phyloP scores from a whole-genome alignment of 2,113 vertebrate genomes.

The Pelmatolapia mariae region DNA sequence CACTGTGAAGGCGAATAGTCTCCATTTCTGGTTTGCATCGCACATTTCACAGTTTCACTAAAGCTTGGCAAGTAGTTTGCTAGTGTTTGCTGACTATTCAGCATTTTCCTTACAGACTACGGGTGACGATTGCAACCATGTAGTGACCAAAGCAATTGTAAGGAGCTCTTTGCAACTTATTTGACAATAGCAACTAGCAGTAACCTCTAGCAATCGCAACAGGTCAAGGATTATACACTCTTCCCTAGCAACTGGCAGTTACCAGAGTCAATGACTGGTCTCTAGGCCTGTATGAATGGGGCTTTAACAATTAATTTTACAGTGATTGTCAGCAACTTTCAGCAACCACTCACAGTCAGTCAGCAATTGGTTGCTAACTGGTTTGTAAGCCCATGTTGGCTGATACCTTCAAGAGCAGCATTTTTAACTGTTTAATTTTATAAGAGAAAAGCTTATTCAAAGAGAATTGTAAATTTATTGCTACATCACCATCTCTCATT shows the following conservation, averaged over 20 bases:
- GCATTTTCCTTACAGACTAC: neutral
- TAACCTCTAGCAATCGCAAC: neutral
- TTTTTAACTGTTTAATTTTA: neutral
- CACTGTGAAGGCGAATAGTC: neutral
- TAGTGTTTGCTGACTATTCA: neutral
- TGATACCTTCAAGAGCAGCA: neutral
- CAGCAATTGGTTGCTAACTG: neutral
- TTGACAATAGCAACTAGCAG: neutral
- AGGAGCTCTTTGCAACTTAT: neutral
- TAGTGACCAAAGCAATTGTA: neutral
- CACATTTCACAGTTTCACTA: neutral
- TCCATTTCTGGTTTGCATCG: neutral
- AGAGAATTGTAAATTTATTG: neutral
- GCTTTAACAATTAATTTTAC: neutral
- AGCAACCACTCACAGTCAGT: neutral
- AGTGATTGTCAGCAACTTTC: neutral
- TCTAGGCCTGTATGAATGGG: neutral
- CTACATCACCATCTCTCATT: neutral
- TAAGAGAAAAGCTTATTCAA: neutral
- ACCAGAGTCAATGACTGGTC: neutral
- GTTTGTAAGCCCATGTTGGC: neutral
- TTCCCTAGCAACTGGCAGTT: neutral
- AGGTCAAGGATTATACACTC: neutral
- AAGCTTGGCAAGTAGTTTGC: neutral
- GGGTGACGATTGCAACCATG: neutral